Evolutionary conservation across 2,113 vertebrate species (phyloP).

Genomic region (Lagenorhynchus albirostris): DNA sequence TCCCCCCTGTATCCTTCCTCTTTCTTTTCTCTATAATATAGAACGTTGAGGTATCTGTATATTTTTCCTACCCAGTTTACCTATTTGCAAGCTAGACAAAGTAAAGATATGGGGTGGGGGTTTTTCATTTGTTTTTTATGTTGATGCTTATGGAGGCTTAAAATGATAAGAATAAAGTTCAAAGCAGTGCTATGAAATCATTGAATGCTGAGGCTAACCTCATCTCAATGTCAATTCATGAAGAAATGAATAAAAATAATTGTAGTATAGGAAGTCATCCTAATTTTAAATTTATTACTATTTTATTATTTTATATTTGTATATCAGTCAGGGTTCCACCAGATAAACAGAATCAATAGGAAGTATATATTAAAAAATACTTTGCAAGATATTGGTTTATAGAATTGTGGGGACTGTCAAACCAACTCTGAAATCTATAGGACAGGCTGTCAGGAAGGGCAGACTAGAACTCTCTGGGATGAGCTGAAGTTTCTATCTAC

Average conservation of each 20-base stretch:
- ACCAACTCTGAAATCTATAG: neutral
- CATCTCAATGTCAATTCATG: neutral
- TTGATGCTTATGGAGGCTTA: neutral
- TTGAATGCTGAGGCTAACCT: neutral
- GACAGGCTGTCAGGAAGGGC: neutral
- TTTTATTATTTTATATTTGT: neutral
- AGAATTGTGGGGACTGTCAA: neutral
- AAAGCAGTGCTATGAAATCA: neutral
- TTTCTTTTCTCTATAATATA: neutral
- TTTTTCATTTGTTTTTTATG: neutral
- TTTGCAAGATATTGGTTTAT: neutral
- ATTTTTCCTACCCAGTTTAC: neutral
- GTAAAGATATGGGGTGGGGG: neutral
- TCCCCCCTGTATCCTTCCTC: neutral
- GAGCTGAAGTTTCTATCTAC: neutral
- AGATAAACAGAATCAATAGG: neutral
- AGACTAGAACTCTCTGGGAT: neutral
- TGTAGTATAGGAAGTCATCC: neutral
- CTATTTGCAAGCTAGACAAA: neutral
- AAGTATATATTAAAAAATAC: neutral
- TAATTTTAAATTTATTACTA: neutral
- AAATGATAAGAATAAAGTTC: neutral
- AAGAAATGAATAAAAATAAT: neutral
- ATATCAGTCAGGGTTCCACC: neutral
- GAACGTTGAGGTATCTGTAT: neutral